Evolutionary conservation across 1,140 invertebrate species (phyloP).

Genomic region (Popillia japonica): DNA sequence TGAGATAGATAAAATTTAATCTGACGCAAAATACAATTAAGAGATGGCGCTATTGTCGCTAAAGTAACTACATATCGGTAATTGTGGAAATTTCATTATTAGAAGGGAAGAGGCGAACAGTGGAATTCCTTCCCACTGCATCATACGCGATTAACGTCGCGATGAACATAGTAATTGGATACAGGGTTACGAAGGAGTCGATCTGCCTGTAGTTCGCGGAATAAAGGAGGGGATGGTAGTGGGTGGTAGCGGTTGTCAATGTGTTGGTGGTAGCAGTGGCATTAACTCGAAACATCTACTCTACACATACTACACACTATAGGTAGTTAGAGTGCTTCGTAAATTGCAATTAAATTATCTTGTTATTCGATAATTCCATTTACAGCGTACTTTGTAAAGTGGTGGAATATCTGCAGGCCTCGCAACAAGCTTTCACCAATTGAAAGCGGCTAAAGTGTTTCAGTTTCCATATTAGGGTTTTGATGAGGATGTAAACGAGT

Average conservation of each 20-base stretch:
- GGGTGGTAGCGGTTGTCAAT: background rate
- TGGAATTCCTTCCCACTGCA: background rate
- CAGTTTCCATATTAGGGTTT: no score
- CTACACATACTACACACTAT: background rate
- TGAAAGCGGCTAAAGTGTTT: no score
- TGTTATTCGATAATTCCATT: constrained; percentile 6
- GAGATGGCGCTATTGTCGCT: background rate
- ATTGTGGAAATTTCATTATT: constrained; percentile 11
- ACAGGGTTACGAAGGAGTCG: background rate
- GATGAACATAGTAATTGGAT: constrained; percentile 8
- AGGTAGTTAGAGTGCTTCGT: background rate
- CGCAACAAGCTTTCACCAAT: no score
- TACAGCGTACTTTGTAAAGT: background rate
- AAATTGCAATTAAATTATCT: constrained; percentile 12
- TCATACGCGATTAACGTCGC: background rate
- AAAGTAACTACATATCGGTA: constrained; percentile 1
- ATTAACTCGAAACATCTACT: background rate
- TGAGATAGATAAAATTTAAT: background rate
- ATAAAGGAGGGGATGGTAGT: no score
- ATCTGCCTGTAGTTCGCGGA: background rate
- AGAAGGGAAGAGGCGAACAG: background rate
- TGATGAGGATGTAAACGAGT: no score
- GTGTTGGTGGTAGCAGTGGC: background rate
- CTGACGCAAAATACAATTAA: constrained; percentile 1
- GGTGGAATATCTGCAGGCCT: background rate